Evolutionary conservation across 2,888 invertebrate genomes (phyloP), one percentile per base, ranked within the genome.

Genomic region (Ectropis crepuscularia): DNA sequence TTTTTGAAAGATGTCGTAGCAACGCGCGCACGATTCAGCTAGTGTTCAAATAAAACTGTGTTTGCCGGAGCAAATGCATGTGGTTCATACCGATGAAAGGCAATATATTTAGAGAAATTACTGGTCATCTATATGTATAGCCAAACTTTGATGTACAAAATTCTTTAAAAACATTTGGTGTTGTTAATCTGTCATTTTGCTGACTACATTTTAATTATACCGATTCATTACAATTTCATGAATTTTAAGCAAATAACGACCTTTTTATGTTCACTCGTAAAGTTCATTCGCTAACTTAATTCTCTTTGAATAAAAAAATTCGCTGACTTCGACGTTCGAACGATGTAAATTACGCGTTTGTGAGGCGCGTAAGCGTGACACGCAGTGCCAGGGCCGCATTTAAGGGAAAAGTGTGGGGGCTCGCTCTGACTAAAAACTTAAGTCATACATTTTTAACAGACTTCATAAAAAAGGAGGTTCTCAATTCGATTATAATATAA

Each of bases 281-380:
- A 67, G 63, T 60, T 63, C 53, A 60, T 61, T 62, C 28, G 59
- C 53, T 55, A 61, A 64, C 53, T 55, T 69, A 63, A 67, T 67
- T 67, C 61, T 16, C 42, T 64, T 53, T 57, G 57, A 57, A 58
- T 67, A 54, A 63, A 60, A 67, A 62, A 67, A 65, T 65, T 64
- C 68, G 51, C 16, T 50, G 57, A 64, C 49, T 61, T 57, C 58
- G 55, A 50, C 60, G 47, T 55, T 54, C 37, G 50, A 53, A 53
- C 53, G 54, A 50, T 60, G 63, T 46, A 57, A 64, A 64, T 64
- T 64, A 64, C 55, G 60, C 50, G 63, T 51, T 58, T 53, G 55
- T 60, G 49, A 53, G 46, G 46, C 39, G 50, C 58, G 58, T 49
- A 47, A 63, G 57, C 48, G 57, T 49, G 46, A 63, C 51, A 63